Conservation (phyloP, 2,113 vertebrate species). For the Oceanodroma tethys region DNA sequence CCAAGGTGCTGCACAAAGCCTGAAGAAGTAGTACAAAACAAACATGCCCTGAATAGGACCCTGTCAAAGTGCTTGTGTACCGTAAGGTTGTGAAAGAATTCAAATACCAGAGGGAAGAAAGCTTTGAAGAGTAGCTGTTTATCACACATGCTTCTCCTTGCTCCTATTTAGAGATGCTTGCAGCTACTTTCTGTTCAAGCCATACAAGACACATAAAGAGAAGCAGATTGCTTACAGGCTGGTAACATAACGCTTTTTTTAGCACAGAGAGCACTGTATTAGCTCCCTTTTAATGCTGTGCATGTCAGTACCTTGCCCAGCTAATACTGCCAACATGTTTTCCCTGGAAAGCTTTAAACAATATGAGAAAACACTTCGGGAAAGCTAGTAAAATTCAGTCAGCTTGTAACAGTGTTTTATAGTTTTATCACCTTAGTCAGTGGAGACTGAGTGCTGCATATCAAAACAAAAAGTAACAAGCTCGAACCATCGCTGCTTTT, state of each 20-base stretch:
- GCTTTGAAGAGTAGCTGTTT: constrained; percentile 40
- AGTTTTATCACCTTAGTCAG: constrained; percentile 44
- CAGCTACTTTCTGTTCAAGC: not conserved
- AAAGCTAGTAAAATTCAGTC: constrained; percentile 56
- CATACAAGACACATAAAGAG: constrained; percentile 8
- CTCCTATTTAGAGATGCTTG: constrained; percentile 41
- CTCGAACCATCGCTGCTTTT: not conserved
- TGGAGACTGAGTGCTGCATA: not conserved
- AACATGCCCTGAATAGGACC: not conserved
- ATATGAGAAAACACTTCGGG: constrained; percentile 43
- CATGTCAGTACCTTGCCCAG: constrained; percentile 17
- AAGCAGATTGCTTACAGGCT: constrained; percentile 50
- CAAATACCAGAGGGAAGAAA: constrained; percentile 8
- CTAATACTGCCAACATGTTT: constrained; percentile 33
- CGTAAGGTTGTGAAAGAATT: not conserved
- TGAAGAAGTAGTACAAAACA: not conserved
- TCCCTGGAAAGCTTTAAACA: constrained; percentile 51
- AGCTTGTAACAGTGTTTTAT: constrained; percentile 38
- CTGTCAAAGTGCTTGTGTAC: not conserved
- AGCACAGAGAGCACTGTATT: constrained; percentile 5
- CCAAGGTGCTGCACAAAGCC: not conserved
- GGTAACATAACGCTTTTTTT: not conserved
- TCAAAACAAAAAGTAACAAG: not conserved
- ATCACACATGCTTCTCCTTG: constrained; percentile 23
- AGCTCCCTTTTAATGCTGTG: constrained; percentile 24